Conservation (phyloP, 2,888 invertebrate genomes). For the Caenorhabditis sp. region DNA sequence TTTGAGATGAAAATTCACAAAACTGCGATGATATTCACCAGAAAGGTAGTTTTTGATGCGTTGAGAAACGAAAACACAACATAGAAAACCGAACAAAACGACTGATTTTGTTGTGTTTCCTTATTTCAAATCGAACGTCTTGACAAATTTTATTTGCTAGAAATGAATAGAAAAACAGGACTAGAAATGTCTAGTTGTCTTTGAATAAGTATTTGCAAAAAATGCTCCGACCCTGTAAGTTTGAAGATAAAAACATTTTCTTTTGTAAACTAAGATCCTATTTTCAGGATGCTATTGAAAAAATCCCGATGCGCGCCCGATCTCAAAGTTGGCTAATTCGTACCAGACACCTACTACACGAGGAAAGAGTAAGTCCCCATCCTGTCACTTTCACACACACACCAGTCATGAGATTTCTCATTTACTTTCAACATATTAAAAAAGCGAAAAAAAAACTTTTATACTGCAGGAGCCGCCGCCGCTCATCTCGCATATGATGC, state of each 20-base stretch:
- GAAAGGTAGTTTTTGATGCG: conserved; percentile 16
- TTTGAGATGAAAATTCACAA: conserved; percentile 42
- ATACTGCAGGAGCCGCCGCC: conserved; percentile 72
- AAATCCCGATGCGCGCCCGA: conserved; percentile 78
- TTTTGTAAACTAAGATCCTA: no score
- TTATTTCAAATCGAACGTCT: conserved; percentile 26
- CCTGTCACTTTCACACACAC: neutral
- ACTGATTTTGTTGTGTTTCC: conserved; percentile 25
- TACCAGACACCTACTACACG: conserved; percentile 77
- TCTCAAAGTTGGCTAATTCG: conserved; percentile 78
- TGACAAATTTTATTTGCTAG: conserved; percentile 38
- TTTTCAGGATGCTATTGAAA: conserved; percentile 78
- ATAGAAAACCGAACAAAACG: neutral
- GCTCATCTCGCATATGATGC: conserved; percentile 72
- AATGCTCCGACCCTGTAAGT: no score
- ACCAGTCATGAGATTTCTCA: neutral
- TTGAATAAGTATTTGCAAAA: no score
- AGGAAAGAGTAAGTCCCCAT: conserved; percentile 69
- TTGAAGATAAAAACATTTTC: no score
- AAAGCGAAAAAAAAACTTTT: no score
- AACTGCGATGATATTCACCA: conserved; percentile 13
- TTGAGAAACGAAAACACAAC: neutral
- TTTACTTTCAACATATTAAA: no score
- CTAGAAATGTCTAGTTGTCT: neutral
- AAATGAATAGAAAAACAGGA: conserved; percentile 21